These are phyloP conservation scores for Xenopus petersii DNA, from an alignment of 2,797 vertebrate species.

Conservation along the genomic window DNA sequence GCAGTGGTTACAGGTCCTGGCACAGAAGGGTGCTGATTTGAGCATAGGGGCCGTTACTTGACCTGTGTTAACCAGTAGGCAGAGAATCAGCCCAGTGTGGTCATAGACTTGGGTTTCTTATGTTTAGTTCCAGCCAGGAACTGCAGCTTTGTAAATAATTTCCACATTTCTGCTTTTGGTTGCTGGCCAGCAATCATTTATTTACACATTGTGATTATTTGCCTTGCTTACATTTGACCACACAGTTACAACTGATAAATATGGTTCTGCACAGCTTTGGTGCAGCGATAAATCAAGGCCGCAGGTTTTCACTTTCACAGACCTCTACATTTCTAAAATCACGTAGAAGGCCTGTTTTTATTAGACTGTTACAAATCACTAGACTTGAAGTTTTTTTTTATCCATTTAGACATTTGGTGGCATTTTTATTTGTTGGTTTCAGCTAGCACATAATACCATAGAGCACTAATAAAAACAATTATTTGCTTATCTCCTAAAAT, in stretches of 20 bases:
- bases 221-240: background rate
- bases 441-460: constrained; percentile 14
- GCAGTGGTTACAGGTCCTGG: no score
- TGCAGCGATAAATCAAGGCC: background rate
- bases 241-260: background rate
- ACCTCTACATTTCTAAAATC: background rate
- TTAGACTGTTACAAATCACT: constrained; percentile 33
- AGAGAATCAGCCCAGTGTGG: no score
- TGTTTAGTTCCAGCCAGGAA: no score
- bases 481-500: constrained; percentile 42
- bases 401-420: constrained; percentile 20
- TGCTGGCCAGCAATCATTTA: no score
- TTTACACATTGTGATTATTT: background rate
- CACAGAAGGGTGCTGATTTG: no score
- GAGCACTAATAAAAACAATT: constrained; percentile 42
- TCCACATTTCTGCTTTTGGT: no score
- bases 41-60: no score
- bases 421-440: constrained; percentile 20
- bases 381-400: constrained; percentile 36
- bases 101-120: no score
- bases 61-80: no score
- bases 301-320: background rate
- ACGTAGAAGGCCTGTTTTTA: constrained; percentile 5
- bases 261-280: background rate
- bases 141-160: no score